Base-by-base conservation (phyloP, 2,888 invertebrate genomes). In the Clanis bilineata region DNA sequence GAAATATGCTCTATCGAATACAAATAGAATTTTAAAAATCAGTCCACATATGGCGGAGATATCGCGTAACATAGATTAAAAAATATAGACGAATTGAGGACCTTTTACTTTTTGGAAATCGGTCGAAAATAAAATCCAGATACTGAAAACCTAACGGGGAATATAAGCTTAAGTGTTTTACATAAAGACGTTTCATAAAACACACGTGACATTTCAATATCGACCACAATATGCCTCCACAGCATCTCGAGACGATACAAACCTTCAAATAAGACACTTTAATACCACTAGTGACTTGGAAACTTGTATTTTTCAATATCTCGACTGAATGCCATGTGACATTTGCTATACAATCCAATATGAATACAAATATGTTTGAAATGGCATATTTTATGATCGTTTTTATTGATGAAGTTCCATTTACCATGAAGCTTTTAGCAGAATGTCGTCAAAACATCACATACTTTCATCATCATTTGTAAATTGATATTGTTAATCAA, bases 301-400 rank as follows among this genome's bases (percentile, higher is more conserved):
- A 28, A 32, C 10, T 51, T 32, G 28, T 51, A 51, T 51, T 32
- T 51, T 51, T 51, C 51, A 51, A 51, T 51, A 51, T 51, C 32
- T 32, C 18, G 6, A 18, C 18, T 7, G 41, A 18, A 43, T n/a
- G 12, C 25, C 25, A 25, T 45, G 4, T 18, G 28, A 32, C 10
- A 18, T 18, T n/a, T 18, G 28, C 28, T 7, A 51, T 32, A 15
- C 51, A 28, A n/a, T 32, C 18, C 10, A 10, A 51, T n/a, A 44
- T 44, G 44, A 47, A 51, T 32, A 32, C 51, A 51, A 51, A 51
- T 32, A 18, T 32, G 25, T 10, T 3, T 51, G 15, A 18, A 10
- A 32, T 28, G n/a, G 1, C 32, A 51, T 32, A 32, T 21, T 32
- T 51, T 9, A 15, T 28, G 47, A 47, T 25, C 6, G 6, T 18